Conservation (phyloP, 2,797 vertebrate genomes). For the Channa striata region DNA sequence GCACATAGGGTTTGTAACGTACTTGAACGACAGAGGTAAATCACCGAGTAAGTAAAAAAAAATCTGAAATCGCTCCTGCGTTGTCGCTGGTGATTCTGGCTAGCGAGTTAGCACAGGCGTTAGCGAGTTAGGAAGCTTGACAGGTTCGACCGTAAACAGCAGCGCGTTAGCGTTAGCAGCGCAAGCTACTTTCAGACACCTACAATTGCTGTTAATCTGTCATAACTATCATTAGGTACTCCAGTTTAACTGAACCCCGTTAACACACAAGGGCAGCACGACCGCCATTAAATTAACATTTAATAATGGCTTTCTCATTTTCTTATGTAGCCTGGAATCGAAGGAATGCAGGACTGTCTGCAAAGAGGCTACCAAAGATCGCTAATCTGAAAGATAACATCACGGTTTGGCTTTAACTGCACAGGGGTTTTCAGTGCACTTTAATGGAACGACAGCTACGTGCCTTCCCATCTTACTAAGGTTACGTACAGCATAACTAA, state of each 20-base stretch:
- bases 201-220: neutral
- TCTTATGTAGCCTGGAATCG: neutral
- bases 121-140: constrained; percentile 56
- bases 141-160: constrained; percentile 58
- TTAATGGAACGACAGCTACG: neutral
- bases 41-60: neutral
- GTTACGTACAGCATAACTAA: neutral
- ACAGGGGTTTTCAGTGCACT: neutral
- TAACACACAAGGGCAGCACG: neutral
- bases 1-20: neutral
- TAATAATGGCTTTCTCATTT: neutral
- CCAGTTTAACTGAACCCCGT: neutral
- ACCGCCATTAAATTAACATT: rapidly evolving
- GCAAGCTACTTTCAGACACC: constrained; percentile 15
- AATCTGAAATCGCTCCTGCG: constrained; percentile 19
- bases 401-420: neutral
- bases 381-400: neutral
- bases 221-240: neutral
- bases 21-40: neutral
- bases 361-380: constrained; percentile 4
- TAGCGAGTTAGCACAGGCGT: constrained; percentile 54
- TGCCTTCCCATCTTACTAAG: neutral
- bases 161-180: constrained; percentile 24
- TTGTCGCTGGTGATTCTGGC: constrained; percentile 19
- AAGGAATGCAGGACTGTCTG: neutral